Evolutionary conservation across 2,113 vertebrate species (phyloP), one percentile per base, ranked within the genome.

Genomic region (Sisor rabdophorus): DNA sequence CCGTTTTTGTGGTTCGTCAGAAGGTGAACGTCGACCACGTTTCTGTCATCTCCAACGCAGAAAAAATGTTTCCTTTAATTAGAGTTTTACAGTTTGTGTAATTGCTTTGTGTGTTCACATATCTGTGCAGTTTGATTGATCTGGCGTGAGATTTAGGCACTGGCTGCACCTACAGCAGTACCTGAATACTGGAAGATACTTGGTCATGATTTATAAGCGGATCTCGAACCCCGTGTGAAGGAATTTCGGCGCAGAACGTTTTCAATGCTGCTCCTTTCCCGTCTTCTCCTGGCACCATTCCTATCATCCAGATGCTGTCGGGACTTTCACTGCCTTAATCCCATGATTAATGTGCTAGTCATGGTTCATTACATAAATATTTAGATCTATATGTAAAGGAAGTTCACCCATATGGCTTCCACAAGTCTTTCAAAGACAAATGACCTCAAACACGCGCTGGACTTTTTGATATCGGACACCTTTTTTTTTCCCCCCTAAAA

Each of bases 351-450:
- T 76, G 52, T 15, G 44, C 48, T 54, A 54, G 20, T 61, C 58
- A 54, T 44, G 67, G 30, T 71, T 61, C 55, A 63, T 70, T 54
- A 44, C 55, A 55, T 78, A 71, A 71, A 65, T 78, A 73, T 65
- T 78, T 72, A 56, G 44, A 59, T 53, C 56, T 56, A 19, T 36
- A 71, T 30, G 59, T 59, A 64, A 40, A 26, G 54, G 52, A 77
- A 60, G 3, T 47, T 54, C 67, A 70, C 44, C 55, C 74, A 73
- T 15, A 26, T 20, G 63, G 69, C 60, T 64, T 64, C 60, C 55
- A 64, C 69, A 47, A 32, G 71, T 68, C 55, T 53, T 55, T 63
- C 44, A 56, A 52, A 48, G 69, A 53, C 70, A 28, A 73, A 73
- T 54, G 58, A 59, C n/a, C 53, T 73, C 22, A 11, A 12, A 52